A percentile compares a stretch with the other conserved stretches of the same genome.
Conservation (phyloP, 2,113 vertebrate genomes). For the Acrocephalus kingi region DNA sequence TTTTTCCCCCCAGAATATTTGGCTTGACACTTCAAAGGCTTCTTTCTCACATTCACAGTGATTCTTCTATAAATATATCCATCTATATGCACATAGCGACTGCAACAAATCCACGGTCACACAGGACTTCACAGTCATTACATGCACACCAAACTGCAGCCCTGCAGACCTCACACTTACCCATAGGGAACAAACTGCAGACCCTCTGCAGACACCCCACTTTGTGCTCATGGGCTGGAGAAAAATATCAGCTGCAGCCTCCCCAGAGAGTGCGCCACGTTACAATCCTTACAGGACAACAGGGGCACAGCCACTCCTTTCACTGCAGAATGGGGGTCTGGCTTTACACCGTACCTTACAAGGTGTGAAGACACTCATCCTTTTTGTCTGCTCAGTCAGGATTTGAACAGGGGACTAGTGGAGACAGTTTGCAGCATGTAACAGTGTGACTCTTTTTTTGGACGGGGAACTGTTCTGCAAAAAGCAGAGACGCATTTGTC, state of each 20-base stretch:
- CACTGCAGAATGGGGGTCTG: background rate
- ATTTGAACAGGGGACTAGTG: background rate
- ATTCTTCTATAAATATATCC: constrained; percentile 73
- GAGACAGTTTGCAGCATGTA: background rate
- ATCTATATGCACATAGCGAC: constrained; percentile 55
- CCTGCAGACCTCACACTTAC: background rate
- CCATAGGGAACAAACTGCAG: background rate
- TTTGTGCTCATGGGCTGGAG: background rate
- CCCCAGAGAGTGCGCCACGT: background rate
- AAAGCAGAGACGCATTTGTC: background rate
- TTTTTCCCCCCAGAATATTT: constrained; percentile 68
- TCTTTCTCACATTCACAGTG: constrained; percentile 70
- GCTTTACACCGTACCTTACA: background rate
- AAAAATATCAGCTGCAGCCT: background rate
- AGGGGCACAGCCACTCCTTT: background rate
- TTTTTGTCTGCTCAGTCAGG: background rate
- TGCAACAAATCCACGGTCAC: constrained; percentile 58
- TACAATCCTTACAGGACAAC: rapidly evolving
- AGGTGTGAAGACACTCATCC: background rate
- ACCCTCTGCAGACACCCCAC: background rate
- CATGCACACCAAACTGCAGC: background rate
- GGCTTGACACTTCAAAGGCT: constrained; percentile 70
- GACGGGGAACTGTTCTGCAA: background rate
- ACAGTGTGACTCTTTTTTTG: background rate
- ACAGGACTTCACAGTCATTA: constrained; percentile 61